Evolutionary conservation across 2,888 invertebrate genomes (phyloP).

Genomic region (Dromius quadrimaculatus): DNA sequence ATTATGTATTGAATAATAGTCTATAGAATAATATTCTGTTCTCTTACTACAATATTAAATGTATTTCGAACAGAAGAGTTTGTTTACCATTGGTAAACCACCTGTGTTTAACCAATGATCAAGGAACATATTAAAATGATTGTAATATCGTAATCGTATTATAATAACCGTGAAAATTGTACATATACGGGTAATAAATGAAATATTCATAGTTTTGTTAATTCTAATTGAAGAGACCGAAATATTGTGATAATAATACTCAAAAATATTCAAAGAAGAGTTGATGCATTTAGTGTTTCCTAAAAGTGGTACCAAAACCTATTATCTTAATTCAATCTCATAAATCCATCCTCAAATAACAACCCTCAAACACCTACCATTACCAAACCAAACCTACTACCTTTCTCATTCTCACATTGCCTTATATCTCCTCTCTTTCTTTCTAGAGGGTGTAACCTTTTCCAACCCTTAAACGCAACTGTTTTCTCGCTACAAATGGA

Average conservation of each 20-base stretch:
- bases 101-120: constrained; percentile 43
- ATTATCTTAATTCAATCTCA: too few relatives aligned
- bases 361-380: too few relatives aligned
- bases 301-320: too few relatives aligned
- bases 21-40: too few relatives aligned
- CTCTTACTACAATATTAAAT: too few relatives aligned
- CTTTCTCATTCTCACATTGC: background rate
- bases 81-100: too few relatives aligned
- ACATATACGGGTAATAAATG: constrained; percentile 33
- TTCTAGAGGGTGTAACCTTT: background rate
- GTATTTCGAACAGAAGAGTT: too few relatives aligned
- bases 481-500: constrained; percentile 49
- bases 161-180: constrained; percentile 44
- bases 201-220: constrained; percentile 42
- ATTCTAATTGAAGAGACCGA: background rate
- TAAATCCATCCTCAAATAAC: too few relatives aligned
- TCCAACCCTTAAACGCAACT: constrained; percentile 8
- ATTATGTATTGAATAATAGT: too few relatives aligned
- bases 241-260: constrained; percentile 20
- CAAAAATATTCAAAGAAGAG: too few relatives aligned
- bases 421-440: background rate
- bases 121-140: constrained; percentile 30
- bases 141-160: constrained; percentile 44
- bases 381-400: too few relatives aligned
- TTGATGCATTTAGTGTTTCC: too few relatives aligned